Evolutionary conservation across 2,888 invertebrate genomes (phyloP), one percentile per base, ranked within the genome.

Genomic region (Cryptophagus acutangulus): DNA sequence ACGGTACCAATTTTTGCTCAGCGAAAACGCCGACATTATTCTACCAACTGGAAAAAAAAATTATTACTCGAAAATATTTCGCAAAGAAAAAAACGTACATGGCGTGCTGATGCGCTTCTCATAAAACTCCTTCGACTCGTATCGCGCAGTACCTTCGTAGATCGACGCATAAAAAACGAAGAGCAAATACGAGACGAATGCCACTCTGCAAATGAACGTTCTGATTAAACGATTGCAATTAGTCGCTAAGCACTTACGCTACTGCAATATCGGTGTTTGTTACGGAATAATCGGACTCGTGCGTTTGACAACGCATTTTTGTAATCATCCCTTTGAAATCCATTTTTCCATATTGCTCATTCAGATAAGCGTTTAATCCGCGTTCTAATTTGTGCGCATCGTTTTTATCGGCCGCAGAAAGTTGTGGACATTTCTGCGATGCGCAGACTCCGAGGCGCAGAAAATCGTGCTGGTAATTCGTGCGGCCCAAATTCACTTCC

Each of bases 391-490:
- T n/a, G n/a, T n/a, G n/a, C n/a, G n/a, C n/a, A n/a, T n/a, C n/a
- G n/a, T n/a, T n/a, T n/a, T n/a, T n/a, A n/a, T n/a, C n/a, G n/a
- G n/a, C n/a, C n/a, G n/a, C n/a, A n/a, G n/a, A n/a, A n/a, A n/a
- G n/a, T n/a, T n/a, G n/a, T n/a, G 54, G 51, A 40, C 63, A 64
- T 5, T 47, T 46, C 30, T 49, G 38, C 17, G 54, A 46, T 8
- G 63, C 45, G 37, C 65, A 65, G 25, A 64, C 52, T 9, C 62
- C 59, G 43, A 62, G 59, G 34, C 63, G 45, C 15, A 65, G 46
- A 13, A 41, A 29, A 44, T 62, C 63, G 25, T 65, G 65, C 33
- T 58, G 49, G 25, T 60, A 65, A 39, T 62, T 61, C 29, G 45
- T 49, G 5, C 51, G 46, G 41, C 53, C 45, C 2, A 41, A 46